These are phyloP conservation scores for Oreochromis aureus DNA, from an alignment of 2,113 vertebrate genomes.

Conservation along the genomic window DNA sequence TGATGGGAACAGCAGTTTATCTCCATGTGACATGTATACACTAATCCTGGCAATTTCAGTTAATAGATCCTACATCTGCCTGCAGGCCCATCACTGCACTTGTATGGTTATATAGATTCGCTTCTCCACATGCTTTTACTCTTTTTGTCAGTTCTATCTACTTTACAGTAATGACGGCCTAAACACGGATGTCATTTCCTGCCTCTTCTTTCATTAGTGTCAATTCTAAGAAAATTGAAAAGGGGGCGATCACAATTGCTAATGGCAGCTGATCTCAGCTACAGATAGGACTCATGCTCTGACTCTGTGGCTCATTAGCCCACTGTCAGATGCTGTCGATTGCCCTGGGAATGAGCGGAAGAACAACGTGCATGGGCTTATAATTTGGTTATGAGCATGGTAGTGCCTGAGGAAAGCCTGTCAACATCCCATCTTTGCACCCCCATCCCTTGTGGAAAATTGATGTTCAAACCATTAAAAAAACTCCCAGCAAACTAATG, in stretches of 20 bases:
- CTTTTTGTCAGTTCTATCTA: background rate
- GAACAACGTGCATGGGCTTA: slow-evolving; percentile 18
- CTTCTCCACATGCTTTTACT: slow-evolving; percentile 12
- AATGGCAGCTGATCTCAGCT: slow-evolving; percentile 35
- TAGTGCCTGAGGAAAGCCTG: slow-evolving; percentile 22
- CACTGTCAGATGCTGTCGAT: slow-evolving; percentile 26
- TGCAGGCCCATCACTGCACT: background rate
- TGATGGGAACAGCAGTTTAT: slow-evolving; percentile 9
- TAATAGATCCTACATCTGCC: background rate
- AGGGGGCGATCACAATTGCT: background rate
- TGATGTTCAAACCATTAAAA: slow-evolving; percentile 32
- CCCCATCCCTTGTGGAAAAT: slow-evolving; percentile 14
- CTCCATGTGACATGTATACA: slow-evolving; percentile 1
- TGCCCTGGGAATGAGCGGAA: slow-evolving; percentile 43
- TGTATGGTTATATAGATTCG: background rate
- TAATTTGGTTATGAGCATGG: slow-evolving; percentile 52
- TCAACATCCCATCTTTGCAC: slow-evolving; percentile 16
- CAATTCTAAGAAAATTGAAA: slow-evolving; percentile 7
- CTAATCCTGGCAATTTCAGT: background rate
- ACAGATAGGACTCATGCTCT: slow-evolving; percentile 34
- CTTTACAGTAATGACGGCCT: background rate
- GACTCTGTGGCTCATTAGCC: slow-evolving; percentile 40
- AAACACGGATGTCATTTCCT: slow-evolving; percentile 26
- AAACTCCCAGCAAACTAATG: slow-evolving; percentile 32
- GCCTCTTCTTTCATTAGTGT: slow-evolving; percentile 14